Evolutionary conservation across 2,113 vertebrate genomes (phyloP), one percentile per base, ranked within the genome.

Genomic region (Anseranas semipalmata): DNA sequence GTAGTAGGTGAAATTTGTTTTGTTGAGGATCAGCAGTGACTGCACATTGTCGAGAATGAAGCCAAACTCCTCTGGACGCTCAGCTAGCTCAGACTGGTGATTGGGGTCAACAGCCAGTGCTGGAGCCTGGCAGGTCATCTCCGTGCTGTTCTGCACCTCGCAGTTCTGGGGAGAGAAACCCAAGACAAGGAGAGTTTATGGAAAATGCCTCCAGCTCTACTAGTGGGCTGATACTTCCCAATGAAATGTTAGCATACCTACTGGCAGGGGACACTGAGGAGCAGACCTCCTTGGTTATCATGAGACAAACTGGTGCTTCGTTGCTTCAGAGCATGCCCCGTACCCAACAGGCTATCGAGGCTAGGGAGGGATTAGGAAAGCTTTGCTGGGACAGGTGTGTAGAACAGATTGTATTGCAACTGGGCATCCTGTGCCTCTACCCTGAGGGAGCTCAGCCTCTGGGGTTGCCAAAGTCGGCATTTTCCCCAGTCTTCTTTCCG

Each of bases 11-110:
- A 99, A 99, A 96, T 99, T 99, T 93, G 98, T 99, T 98, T 97
- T 99, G 97, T 99, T 99, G 95, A 99, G 99, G 19, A 99, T 98
- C 73, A 99, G 98, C 86, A 99, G 97, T 7, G 99, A 98, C 89
- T 99, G 99, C 43, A 99, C 99, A 0, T 99, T 99, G 85, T 99
- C 99, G 88, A 99, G 97, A 95, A 99, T 99, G 87, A 99, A 99
- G 88, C 99, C 99, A 43, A 99, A 99, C 97, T 99, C 99, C 33
- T 99, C 99, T 0, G 99, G 99, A 37, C 98, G 98, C 87, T 99
- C 99, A 0, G 98, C 98, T 1, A 98, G 97, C 58, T 99, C 99
- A 1, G 98, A 98, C 28, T 99, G 99, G 78, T 98, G 96, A 71
- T 93, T 98, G 2, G 98, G 98, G 39, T 95, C 98, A 91, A 99